These are phyloP conservation scores for Lathamus discolor DNA, from an alignment of 2,113 vertebrate genomes.

Conservation along the genomic window DNA sequence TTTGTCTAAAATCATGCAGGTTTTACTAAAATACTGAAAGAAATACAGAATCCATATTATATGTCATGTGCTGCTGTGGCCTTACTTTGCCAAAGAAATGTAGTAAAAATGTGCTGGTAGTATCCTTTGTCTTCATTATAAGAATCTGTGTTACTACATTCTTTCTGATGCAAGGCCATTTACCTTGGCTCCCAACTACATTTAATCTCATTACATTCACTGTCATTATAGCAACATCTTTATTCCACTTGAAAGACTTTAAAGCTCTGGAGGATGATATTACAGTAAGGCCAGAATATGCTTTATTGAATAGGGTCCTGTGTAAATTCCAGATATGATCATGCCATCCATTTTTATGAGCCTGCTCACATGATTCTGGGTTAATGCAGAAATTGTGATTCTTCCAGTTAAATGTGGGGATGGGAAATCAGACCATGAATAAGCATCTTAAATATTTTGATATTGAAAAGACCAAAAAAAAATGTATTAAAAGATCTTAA, in stretches of 20 bases:
- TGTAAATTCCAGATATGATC: constrained; percentile 57
- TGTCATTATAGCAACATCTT: constrained; percentile 71
- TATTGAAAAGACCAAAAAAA: neutral
- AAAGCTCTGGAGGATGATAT: constrained; percentile 72
- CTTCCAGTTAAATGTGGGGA: neutral
- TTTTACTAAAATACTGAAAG: constrained; percentile 41
- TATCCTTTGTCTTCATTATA: constrained; percentile 74
- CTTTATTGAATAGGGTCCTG: constrained; percentile 53
- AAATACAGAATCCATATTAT: constrained; percentile 25
- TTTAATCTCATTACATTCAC: constrained; percentile 75
- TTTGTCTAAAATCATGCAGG: constrained; percentile 3
- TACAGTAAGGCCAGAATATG: constrained; percentile 48
- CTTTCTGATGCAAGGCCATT: constrained; percentile 74
- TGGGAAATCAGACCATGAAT: neutral
- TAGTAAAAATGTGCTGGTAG: constrained; percentile 47
- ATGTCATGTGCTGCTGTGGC: constrained; percentile 59
- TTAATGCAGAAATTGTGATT: neutral
- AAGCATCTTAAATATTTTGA: neutral
- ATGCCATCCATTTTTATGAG: constrained; percentile 59
- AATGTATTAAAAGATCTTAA: neutral
- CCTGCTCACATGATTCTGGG: neutral
- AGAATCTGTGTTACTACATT: constrained; percentile 52
- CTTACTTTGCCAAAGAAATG: constrained; percentile 70
- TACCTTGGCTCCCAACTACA: constrained; percentile 69
- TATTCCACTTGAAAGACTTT: constrained; percentile 73